Conservation (phyloP, 1,140 invertebrate genomes). For the Ganaspis sp. region DNA sequence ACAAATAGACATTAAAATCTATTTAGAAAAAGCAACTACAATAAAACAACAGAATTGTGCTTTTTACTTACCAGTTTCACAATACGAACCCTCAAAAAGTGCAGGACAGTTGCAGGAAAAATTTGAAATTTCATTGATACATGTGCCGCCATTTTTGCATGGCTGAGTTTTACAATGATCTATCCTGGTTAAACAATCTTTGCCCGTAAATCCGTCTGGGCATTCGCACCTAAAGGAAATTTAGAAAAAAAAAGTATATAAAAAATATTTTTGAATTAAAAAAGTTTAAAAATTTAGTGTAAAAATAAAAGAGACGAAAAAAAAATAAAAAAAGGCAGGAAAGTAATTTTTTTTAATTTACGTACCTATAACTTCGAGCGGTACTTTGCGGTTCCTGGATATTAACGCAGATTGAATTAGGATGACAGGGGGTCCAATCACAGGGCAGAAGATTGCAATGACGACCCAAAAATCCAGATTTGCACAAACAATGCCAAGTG, state of each 20-base stretch:
- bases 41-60: background rate
- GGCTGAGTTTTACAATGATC: constrained; percentile 78
- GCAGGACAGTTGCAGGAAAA: constrained; percentile 70
- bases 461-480: constrained; percentile 76
- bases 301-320: no score
- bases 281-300: no score
- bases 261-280: no score
- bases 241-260: background rate
- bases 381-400: constrained; percentile 63
- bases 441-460: constrained; percentile 79
- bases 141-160: constrained; percentile 77
- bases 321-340: no score
- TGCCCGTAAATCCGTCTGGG: constrained; percentile 75
- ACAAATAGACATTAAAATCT: no score
- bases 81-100: constrained; percentile 68
- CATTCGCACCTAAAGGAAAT: constrained; percentile 75
- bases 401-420: constrained; percentile 77
- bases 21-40: no score
- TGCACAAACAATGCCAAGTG: constrained; percentile 80
- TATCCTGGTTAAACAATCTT: constrained; percentile 69
- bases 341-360: background rate
- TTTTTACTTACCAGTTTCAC: constrained; percentile 67
- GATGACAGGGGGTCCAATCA: constrained; percentile 76
- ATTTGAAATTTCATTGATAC: constrained; percentile 67
- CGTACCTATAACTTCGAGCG: constrained; percentile 67